Conservation (phyloP, 2,797 vertebrate species). For the Sebastes dallii region DNA sequence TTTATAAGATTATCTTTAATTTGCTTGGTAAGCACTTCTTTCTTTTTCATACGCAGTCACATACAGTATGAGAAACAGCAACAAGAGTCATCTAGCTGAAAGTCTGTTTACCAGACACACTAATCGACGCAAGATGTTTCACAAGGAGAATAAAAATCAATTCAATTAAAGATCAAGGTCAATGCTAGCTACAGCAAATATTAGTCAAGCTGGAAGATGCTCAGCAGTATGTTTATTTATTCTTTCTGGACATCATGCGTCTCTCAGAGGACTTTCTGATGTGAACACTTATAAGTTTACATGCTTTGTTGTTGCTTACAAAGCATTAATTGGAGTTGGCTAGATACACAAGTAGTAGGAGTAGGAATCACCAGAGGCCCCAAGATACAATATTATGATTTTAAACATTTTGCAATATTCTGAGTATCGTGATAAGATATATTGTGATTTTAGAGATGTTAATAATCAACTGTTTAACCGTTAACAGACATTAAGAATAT, state of each 20-base stretch:
- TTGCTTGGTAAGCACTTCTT: constrained; percentile 10
- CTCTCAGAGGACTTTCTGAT: constrained; percentile 12
- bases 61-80: background rate
- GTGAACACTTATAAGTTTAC: constrained; percentile 17
- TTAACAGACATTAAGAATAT: fast-evolving
- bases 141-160: background rate
- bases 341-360: background rate
- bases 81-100: constrained; percentile 35
- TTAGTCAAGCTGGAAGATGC: constrained; percentile 5
- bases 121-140: constrained; percentile 20
- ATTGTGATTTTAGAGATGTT: no score
- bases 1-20: constrained; percentile 40
- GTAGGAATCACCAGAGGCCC: no score
- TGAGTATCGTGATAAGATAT: no score
- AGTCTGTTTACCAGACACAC: constrained; percentile 34
- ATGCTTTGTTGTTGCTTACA: constrained; percentile 25
- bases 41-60: background rate
- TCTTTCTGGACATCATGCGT: constrained; percentile 12
- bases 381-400: no score
- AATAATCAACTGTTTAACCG: fast-evolving
- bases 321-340: background rate
- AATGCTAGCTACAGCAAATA: constrained; percentile 18
- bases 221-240: constrained; percentile 1
- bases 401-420: fast-evolving
- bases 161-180: constrained; percentile 31